Evolutionary conservation across 2,888 invertebrate genomes (phyloP).

Genomic region (Labia minor): DNA sequence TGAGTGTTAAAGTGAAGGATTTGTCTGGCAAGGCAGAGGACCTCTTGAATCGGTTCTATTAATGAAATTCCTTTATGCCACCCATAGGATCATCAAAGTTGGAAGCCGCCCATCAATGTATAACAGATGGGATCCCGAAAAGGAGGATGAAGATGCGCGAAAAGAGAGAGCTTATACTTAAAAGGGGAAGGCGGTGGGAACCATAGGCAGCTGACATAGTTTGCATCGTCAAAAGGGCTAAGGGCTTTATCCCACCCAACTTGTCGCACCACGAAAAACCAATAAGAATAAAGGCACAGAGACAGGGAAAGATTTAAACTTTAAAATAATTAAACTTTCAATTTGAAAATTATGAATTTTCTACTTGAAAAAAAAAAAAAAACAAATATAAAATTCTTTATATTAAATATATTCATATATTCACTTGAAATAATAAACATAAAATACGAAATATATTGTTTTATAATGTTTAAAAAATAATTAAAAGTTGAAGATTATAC

Average conservation of each 20-base stretch:
- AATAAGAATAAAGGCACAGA: too few relatives aligned
- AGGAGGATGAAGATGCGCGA: conserved; percentile 7
- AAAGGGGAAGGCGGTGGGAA: background rate
- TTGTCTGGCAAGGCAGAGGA: background rate
- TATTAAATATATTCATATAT: too few relatives aligned
- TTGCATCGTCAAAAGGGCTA: conserved; percentile 8
- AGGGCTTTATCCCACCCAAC: background rate
- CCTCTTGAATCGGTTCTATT: conserved; percentile 4
- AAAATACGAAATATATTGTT: too few relatives aligned
- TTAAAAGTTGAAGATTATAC: too few relatives aligned
- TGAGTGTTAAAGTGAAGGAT: background rate
- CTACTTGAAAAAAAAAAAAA: too few relatives aligned
- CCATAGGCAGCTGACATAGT: background rate
- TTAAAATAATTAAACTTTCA: too few relatives aligned
- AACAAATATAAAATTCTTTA: too few relatives aligned
- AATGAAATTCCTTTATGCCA: conserved; percentile 5
- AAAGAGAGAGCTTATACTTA: conserved; percentile 13
- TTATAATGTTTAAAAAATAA: too few relatives aligned
- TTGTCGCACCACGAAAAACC: too few relatives aligned
- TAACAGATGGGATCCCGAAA: conserved; percentile 1
- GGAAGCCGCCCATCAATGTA: background rate
- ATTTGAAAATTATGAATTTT: too few relatives aligned
- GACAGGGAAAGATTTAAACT: too few relatives aligned
- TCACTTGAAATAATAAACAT: too few relatives aligned
- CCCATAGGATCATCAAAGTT: background rate